Percentiles rank a stretch among this genome's conserved stretches.
Conservation (phyloP, 2,797 vertebrate genomes). For the Psittacula echo region DNA sequence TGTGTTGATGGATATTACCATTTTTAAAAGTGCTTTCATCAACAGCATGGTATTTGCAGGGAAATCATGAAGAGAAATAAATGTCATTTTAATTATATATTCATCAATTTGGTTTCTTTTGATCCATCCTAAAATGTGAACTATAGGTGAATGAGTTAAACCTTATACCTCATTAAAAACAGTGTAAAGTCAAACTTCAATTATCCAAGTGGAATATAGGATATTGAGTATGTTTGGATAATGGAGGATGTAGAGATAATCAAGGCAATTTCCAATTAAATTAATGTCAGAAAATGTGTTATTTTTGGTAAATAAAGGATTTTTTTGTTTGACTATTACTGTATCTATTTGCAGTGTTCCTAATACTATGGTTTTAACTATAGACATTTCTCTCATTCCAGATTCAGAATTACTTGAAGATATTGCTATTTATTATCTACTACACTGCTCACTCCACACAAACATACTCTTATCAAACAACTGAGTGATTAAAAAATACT, state of each 20-base stretch:
- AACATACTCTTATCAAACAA: background rate
- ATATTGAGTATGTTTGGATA: background rate
- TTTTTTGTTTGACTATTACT: background rate
- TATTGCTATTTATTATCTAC: background rate
- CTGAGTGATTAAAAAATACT: background rate
- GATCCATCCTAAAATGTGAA: slow-evolving; percentile 45
- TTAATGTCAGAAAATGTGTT: slow-evolving; percentile 6
- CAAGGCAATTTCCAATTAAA: slow-evolving; percentile 31
- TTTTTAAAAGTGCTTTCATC: slow-evolving; percentile 19
- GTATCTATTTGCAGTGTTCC: background rate
- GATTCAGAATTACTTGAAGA: background rate
- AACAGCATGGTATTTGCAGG: background rate
- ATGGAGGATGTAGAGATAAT: background rate
- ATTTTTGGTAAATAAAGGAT: background rate
- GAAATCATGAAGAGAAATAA: slow-evolving; percentile 45
- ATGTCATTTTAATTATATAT: slow-evolving; percentile 52
- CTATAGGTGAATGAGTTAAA: slow-evolving; percentile 43
- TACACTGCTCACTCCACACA: background rate
- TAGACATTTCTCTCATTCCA: background rate
- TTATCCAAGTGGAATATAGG: slow-evolving; percentile 15
- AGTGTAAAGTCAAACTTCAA: slow-evolving; percentile 41
- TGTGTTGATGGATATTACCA: background rate
- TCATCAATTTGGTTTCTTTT: slow-evolving; percentile 50
- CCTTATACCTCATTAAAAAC: slow-evolving; percentile 51
- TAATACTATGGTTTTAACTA: background rate